Evolutionary conservation across 2,797 vertebrate species (phyloP).

Genomic region (Limosa lapponica): DNA sequence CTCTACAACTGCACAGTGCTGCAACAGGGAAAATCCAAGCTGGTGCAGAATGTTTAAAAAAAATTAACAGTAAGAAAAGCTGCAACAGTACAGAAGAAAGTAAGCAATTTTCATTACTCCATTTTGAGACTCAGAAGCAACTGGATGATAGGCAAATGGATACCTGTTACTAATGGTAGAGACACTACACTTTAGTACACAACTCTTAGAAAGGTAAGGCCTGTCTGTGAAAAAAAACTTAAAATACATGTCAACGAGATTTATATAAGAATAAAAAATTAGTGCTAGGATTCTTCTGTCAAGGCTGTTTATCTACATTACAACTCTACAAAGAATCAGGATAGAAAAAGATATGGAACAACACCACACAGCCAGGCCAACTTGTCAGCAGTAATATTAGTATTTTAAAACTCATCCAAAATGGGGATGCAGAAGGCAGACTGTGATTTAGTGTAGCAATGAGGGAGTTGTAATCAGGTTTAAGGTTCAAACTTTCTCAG

Average conservation of each 20-base stretch:
- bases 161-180: neutral
- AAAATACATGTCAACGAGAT: fast-evolving
- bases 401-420: neutral
- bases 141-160: neutral
- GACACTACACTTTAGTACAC: neutral
- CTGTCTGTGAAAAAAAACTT: neutral
- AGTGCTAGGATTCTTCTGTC: neutral
- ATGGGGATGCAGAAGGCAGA: neutral
- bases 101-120: neutral
- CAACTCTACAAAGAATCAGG: neutral
- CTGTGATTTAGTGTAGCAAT: neutral
- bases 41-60: fast-evolving
- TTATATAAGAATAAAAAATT: neutral
- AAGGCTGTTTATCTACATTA: neutral
- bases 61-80: neutral
- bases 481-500: neutral
- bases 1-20: neutral
- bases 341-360: neutral
- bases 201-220: neutral
- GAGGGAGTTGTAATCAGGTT: neutral
- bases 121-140: neutral
- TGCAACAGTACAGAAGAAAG: neutral
- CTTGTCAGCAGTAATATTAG: neutral
- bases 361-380: no score
- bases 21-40: neutral